These are phyloP conservation scores for Tetragonula clypearis DNA, from an alignment of 1,140 invertebrate genomes.

Conservation along the genomic window DNA sequence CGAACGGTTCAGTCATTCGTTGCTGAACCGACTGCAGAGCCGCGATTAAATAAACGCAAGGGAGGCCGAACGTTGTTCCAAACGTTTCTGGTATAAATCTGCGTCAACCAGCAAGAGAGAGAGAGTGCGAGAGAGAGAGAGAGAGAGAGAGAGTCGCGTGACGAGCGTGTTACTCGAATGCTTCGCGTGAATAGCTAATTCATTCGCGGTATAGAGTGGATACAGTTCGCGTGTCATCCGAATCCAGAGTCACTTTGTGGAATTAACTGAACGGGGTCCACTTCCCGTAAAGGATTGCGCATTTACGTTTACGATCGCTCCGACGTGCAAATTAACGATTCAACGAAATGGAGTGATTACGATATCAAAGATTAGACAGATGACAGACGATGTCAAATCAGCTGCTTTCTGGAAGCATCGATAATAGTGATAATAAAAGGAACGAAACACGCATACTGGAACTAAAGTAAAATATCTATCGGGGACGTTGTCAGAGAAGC, in stretches of 20 bases:
- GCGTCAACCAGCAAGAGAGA: background rate
- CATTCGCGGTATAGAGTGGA: constrained; percentile 31
- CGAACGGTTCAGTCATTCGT: background rate
- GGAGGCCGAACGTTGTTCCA: too few species aligned
- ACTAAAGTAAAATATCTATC: too few species aligned
- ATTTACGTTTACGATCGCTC: background rate
- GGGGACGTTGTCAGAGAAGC: too few species aligned
- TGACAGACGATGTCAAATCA: background rate
- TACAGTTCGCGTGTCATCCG: constrained; percentile 6
- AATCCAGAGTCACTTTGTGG: background rate
- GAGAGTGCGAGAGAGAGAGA: too few species aligned
- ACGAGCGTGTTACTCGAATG: constrained; percentile 10
- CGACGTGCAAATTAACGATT: background rate
- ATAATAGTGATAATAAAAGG: background rate
- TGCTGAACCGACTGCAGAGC: background rate
- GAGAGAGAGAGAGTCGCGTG: background rate
- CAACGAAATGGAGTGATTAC: background rate
- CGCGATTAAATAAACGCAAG: background rate
- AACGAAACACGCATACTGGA: too few species aligned
- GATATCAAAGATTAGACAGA: too few species aligned
- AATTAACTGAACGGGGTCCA: background rate
- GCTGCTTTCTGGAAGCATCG: background rate
- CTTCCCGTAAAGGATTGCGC: background rate
- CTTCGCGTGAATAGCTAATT: constrained; percentile 38
- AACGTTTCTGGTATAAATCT: background rate